Evolutionary conservation across 2,113 vertebrate species (phyloP).

Genomic region (Onychostoma macrolepis): DNA sequence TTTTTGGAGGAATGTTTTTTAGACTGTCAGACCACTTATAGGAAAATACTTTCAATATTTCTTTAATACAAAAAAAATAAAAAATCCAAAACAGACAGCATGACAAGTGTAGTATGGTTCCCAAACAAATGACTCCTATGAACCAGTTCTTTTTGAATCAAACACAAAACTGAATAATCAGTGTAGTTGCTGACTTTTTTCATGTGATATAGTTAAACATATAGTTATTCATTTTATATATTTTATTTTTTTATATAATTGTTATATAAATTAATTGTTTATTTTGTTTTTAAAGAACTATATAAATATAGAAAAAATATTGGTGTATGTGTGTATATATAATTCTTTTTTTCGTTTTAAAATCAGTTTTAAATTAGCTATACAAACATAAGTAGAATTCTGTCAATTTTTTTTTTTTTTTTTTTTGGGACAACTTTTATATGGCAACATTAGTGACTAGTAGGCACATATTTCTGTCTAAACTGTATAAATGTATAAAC

Average conservation of each 20-base stretch:
- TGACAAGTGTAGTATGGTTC: background rate
- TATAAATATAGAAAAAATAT: too few relatives aligned
- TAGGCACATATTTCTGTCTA: background rate
- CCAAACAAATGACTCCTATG: background rate
- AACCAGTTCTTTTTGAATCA: background rate
- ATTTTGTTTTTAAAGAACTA: too few relatives aligned
- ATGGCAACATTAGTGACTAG: background rate
- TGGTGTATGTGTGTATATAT: background rate
- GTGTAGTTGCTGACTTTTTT: background rate
- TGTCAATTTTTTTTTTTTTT: background rate
- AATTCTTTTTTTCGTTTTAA: too few relatives aligned
- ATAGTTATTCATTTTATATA: too few relatives aligned
- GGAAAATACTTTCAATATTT: background rate
- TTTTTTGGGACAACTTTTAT: too few relatives aligned
- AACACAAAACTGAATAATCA: background rate
- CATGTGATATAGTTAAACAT: background rate
- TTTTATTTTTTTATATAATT: too few relatives aligned
- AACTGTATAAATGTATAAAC: background rate
- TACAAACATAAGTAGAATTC: background rate
- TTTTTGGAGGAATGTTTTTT: conserved; percentile 21
- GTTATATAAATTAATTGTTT: too few relatives aligned
- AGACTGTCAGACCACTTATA: background rate
- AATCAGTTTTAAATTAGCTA: background rate
- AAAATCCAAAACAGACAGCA: background rate
- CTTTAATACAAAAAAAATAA: background rate